Evolutionary conservation across 2,888 invertebrate species (phyloP).

Genomic region (Lomographa bimaculata): DNA sequence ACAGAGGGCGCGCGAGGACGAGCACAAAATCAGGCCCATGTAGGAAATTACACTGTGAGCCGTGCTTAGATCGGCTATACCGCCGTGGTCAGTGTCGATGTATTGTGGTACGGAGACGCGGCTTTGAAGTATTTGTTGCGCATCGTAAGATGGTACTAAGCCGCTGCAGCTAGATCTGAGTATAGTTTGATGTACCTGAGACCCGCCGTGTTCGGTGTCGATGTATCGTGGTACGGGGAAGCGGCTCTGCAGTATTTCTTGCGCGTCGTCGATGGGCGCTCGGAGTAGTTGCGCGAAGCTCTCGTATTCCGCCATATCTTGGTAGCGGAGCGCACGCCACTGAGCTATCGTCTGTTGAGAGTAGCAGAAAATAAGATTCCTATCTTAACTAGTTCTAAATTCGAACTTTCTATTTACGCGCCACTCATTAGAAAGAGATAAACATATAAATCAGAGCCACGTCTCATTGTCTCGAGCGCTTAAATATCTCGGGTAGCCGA

Average conservation of each 20-base stretch:
- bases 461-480: no score
- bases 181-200: constrained; percentile 83
- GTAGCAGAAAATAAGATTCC: neutral
- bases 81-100: constrained; percentile 99
- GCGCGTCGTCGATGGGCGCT: constrained; percentile 98
- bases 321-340: constrained; percentile 98
- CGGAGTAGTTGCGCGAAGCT: constrained; percentile 98
- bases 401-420: no score
- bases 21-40: no score
- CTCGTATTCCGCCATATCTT: constrained; percentile 98
- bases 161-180: no score
- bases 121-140: constrained; percentile 97
- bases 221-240: constrained; percentile 99
- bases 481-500: no score
- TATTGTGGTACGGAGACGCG: constrained; percentile 99
- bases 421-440: no score
- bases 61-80: no score
- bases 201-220: constrained; percentile 99
- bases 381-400: no score
- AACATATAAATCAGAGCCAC: no score
- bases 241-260: constrained; percentile 96
- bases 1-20: no score
- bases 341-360: constrained; percentile 96
- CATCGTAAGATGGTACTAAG: no score
- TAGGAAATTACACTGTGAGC: no score